A percentile compares a stretch with the other conserved stretches of the same genome.
Conservation (phyloP, 2,113 vertebrate species). For the Rhabdomys dilectus region DNA sequence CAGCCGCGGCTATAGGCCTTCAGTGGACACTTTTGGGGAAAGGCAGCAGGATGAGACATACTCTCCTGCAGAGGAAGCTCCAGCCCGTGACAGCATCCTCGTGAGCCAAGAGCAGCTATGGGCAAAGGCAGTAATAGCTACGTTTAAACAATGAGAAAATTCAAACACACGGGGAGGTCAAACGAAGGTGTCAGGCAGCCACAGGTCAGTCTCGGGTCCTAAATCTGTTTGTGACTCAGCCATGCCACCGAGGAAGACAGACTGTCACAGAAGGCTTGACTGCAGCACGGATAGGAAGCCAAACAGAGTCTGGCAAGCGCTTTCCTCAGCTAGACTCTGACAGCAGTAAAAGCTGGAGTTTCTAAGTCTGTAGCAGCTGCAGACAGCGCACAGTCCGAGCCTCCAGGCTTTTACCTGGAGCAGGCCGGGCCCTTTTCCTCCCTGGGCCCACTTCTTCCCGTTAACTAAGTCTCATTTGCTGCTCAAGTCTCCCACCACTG, state of each 20-base stretch:
- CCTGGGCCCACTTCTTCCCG: neutral
- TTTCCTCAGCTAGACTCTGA: neutral
- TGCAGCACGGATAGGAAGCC: neutral
- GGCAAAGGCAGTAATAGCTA: too few relatives aligned
- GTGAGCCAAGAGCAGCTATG: fast-evolving
- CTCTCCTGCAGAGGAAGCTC: neutral
- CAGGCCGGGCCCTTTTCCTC: neutral
- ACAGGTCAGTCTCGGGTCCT: fast-evolving
- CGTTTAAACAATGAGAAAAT: neutral
- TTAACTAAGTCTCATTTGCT: neutral
- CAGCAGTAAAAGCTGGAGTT: neutral
- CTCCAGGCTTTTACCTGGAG: too few relatives aligned
- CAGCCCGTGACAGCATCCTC: fast-evolving
- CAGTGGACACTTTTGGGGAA: neutral
- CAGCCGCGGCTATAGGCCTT: neutral
- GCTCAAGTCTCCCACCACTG: neutral
- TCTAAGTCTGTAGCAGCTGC: neutral
- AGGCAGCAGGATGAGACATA: neutral
- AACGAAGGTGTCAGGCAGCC: neutral
- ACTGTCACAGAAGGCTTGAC: neutral
- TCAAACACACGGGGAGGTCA: neutral
- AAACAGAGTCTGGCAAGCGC: neutral
- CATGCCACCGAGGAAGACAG: neutral
- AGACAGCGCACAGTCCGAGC: fast-evolving
- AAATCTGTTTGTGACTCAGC: neutral